Conservation (phyloP, 1,140 invertebrate species). For the Panagrolaimus sp. region DNA sequence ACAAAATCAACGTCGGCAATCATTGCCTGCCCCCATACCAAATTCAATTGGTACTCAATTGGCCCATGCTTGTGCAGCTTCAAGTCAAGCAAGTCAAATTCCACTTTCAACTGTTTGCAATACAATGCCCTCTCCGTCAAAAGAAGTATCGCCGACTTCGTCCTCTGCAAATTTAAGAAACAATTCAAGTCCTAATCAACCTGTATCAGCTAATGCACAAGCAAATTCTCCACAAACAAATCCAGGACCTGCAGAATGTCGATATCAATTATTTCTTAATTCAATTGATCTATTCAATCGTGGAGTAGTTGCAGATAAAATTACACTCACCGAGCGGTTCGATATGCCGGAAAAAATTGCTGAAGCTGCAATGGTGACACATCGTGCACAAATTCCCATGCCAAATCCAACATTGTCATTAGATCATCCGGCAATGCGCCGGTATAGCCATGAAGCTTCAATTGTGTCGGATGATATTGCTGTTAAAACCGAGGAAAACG, state of each 20-base stretch:
- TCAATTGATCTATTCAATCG: neutral
- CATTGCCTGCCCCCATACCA: neutral
- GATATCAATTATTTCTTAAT: conserved; percentile 1
- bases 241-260: neutral
- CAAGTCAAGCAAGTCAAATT: neutral
- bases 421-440: neutral
- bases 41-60: neutral
- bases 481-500: too few species aligned
- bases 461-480: too few species aligned
- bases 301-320: neutral
- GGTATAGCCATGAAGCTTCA: too few species aligned
- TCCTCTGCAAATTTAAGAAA: too few species aligned
- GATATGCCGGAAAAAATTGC: neutral
- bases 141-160: too few species aligned
- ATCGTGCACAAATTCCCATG: neutral
- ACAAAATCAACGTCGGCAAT: neutral
- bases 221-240: neutral
- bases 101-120: neutral
- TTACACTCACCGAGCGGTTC: neutral
- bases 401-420: neutral
- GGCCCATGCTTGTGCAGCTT: neutral
- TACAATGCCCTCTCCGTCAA: too few species aligned
- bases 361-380: neutral
- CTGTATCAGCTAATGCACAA: neutral
- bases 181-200: neutral